A percentile compares a stretch with the other conserved stretches of the same genome.
phyloP scores from a whole-genome alignment of 2,797 vertebrate genomes.

The Gymnodraco acuticeps region DNA sequence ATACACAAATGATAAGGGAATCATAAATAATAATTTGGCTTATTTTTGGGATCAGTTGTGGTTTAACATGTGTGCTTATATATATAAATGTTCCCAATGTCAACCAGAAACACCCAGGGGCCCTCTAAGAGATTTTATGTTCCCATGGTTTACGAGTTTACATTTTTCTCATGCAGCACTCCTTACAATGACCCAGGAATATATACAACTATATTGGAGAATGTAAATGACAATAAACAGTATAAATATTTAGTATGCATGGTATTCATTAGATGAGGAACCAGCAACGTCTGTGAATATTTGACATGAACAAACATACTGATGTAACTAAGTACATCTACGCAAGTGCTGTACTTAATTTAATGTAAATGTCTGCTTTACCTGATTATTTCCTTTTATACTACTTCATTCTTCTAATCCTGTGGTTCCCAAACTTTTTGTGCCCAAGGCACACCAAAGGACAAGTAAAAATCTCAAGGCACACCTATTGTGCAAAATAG shows the following conservation, averaged over 20 bases:
- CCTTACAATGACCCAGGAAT: neutral
- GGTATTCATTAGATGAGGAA: neutral
- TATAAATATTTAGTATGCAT: neutral
- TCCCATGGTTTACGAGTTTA: slow-evolving; percentile 28
- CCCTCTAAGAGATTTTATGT: neutral
- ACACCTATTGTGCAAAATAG: too few relatives aligned
- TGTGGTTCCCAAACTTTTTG: too few relatives aligned
- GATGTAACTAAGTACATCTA: too few relatives aligned
- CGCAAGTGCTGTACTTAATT: too few relatives aligned
- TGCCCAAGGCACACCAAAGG: too few relatives aligned
- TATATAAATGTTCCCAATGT: neutral
- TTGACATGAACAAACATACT: too few relatives aligned
- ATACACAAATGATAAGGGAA: neutral
- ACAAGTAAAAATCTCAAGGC: too few relatives aligned
- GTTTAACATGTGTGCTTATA: slow-evolving; percentile 6
- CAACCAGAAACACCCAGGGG: slow-evolving; percentile 33
- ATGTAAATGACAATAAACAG: neutral
- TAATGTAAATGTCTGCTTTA: too few relatives aligned
- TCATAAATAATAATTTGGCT: slow-evolving; percentile 3
- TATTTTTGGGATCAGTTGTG: slow-evolving; percentile 12
- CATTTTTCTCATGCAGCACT: neutral
- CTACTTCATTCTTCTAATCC: too few relatives aligned
- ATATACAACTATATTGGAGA: neutral
- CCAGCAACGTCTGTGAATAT: neutral
- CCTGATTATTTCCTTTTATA: too few relatives aligned